Evolutionary conservation across 2,888 invertebrate species (phyloP).

Genomic region (Adelognathus sp.): DNA sequence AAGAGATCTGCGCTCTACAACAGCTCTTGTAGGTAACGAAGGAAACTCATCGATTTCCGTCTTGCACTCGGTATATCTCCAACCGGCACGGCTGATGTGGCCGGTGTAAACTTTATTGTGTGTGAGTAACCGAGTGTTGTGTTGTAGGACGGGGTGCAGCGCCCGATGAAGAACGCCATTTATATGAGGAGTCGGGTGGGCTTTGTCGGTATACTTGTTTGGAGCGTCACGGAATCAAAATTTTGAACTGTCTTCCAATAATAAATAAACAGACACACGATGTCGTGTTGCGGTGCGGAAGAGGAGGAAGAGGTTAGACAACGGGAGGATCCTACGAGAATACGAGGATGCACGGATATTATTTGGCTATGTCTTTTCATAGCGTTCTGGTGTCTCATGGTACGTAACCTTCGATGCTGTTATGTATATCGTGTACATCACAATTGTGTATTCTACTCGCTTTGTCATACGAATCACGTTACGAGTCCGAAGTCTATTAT

Average conservation of each 20-base stretch:
- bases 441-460: constrained; percentile 5
- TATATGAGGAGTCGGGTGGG: neutral
- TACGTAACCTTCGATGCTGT: constrained; percentile 77
- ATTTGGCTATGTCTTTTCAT: constrained; percentile 91
- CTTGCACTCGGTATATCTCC: too few species aligned
- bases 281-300: constrained; percentile 76
- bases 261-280: constrained; percentile 46
- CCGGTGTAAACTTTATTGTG: neutral
- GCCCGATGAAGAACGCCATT: neutral
- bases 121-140: too few species aligned
- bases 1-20: too few species aligned
- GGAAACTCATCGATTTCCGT: too few species aligned
- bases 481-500: neutral
- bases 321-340: constrained; percentile 82
- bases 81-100: too few species aligned
- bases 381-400: constrained; percentile 92
- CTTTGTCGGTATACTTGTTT: neutral
- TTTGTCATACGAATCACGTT: constrained; percentile 30
- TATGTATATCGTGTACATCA: neutral
- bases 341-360: constrained; percentile 91
- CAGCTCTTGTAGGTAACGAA: too few species aligned
- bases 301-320: constrained; percentile 75
- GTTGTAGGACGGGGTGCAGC: too few species aligned
- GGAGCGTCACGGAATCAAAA: neutral
- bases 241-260: constrained; percentile 17